Conservation (phyloP, 2,113 vertebrate genomes). For the Leiothrix lutea region DNA sequence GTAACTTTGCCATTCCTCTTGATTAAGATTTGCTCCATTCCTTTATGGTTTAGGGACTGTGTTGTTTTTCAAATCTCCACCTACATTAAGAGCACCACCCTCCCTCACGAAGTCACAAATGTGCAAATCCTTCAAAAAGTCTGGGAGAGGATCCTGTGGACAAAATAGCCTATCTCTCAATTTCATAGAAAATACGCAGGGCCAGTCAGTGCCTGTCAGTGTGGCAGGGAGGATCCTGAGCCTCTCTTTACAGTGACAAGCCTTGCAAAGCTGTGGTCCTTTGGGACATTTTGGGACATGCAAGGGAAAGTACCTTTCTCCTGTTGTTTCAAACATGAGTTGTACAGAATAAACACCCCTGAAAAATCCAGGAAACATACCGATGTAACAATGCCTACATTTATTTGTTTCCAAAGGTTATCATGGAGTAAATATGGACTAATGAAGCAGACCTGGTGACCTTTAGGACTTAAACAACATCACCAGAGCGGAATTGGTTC, state of each 20-base stretch:
- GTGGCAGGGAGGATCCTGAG: background rate
- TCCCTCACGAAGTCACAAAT: background rate
- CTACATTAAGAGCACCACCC: background rate
- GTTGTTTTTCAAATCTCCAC: background rate
- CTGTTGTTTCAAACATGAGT: background rate
- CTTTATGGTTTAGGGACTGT: background rate
- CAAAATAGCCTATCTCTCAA: background rate
- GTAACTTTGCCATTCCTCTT: background rate
- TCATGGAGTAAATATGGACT: background rate
- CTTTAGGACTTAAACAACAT: background rate
- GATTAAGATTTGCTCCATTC: background rate
- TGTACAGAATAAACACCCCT: background rate
- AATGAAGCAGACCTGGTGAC: background rate
- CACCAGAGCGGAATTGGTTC: background rate
- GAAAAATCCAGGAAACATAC: background rate
- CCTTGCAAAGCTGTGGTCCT: background rate
- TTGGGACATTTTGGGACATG: background rate
- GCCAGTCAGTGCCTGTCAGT: background rate
- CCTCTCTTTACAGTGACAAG: background rate
- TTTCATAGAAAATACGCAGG: background rate
- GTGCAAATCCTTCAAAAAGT: background rate
- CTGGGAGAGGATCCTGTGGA: background rate
- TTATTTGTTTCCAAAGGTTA: background rate
- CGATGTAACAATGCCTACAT: background rate
- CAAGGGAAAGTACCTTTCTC: background rate